phyloP scores from a whole-genome alignment of 2,113 vertebrate species.

The Syngnathus typhle region DNA sequence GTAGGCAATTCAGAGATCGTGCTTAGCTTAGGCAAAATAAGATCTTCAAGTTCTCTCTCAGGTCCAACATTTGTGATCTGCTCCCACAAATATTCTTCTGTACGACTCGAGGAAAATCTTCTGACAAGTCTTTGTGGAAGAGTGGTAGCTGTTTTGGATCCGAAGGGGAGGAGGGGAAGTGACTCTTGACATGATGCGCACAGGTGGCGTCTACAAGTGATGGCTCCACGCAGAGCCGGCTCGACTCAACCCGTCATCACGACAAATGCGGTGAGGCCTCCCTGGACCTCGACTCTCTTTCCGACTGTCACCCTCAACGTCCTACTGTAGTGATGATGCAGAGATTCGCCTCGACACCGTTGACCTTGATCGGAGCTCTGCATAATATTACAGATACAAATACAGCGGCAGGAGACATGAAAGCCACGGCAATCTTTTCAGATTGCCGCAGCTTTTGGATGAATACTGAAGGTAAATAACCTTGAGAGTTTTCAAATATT shows the following conservation, averaged over 20 bases:
- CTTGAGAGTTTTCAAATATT: background rate
- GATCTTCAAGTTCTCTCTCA: too few relatives aligned
- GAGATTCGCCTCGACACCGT: conserved; percentile 33
- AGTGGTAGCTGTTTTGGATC: background rate
- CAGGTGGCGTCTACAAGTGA: conserved; percentile 62
- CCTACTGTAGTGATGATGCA: conserved; percentile 17
- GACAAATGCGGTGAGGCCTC: conserved; percentile 19
- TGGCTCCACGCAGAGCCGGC: conserved; percentile 51
- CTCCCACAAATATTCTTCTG: too few relatives aligned
- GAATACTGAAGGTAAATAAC: background rate
- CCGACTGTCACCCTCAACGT: conserved; percentile 12
- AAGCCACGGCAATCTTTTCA: background rate
- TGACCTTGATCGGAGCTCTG: conserved; percentile 23
- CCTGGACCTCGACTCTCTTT: background rate
- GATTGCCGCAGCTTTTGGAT: background rate
- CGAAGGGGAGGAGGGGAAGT: background rate
- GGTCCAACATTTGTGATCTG: too few relatives aligned
- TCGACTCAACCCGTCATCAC: conserved; percentile 22
- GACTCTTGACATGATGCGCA: background rate
- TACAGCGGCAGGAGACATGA: background rate
- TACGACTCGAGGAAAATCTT: background rate
- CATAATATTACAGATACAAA: background rate
- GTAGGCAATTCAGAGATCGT: background rate
- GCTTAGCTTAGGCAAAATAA: background rate
- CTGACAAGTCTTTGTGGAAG: background rate